A percentile compares a stretch with the other conserved stretches of the same genome.
phyloP scores from a whole-genome alignment of 2,888 invertebrate genomes.

The Cylloceria caligata region DNA sequence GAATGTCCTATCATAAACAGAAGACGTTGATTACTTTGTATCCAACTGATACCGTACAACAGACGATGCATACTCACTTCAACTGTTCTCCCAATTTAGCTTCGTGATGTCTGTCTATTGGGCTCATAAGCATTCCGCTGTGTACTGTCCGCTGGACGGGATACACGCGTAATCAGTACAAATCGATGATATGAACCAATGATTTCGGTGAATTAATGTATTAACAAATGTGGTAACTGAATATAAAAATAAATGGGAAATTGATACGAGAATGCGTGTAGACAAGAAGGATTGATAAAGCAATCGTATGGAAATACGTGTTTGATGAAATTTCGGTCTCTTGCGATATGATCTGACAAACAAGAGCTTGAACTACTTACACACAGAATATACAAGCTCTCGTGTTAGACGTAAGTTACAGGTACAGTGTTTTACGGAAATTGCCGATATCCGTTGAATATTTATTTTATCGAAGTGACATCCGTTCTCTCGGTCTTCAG shows the following conservation, averaged over 20 bases:
- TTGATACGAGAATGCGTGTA: slow-evolving; percentile 1
- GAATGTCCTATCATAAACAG: too few relatives aligned
- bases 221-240: background rate
- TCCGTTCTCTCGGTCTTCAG: background rate
- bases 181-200: slow-evolving; percentile 44
- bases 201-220: slow-evolving; percentile 31
- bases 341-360: background rate
- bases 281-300: background rate
- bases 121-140: slow-evolving; percentile 26
- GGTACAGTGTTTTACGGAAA: slow-evolving; percentile 1
- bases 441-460: background rate
- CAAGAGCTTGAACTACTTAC: background rate
- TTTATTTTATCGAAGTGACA: slow-evolving; percentile 10
- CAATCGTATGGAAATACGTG: background rate
- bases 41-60: background rate
- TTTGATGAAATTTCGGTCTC: background rate
- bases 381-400: background rate
- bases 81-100: slow-evolving; percentile 62
- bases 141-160: slow-evolving; percentile 38
- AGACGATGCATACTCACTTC: slow-evolving; percentile 40
- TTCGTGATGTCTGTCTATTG: slow-evolving; percentile 41
- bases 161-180: slow-evolving; percentile 57
- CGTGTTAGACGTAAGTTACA: background rate
- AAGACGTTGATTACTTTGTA: background rate
- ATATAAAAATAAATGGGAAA: background rate